phyloP scores from a whole-genome alignment of 2,888 invertebrate genomes.

The Nasonovia ribisnigri region DNA sequence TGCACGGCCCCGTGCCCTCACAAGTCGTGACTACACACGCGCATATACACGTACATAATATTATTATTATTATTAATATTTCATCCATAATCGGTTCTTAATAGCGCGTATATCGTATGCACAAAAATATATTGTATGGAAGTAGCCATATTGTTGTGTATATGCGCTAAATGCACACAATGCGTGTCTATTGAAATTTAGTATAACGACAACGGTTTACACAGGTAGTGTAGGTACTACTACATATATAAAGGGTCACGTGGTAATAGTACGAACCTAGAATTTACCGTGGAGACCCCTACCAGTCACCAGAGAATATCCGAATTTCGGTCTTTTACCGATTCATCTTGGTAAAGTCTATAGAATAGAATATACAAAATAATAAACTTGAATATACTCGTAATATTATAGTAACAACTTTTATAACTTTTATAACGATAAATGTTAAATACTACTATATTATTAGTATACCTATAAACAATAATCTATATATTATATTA shows the following conservation, averaged over 20 bases:
- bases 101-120: not conserved
- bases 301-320: not conserved
- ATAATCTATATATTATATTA: too few relatives aligned
- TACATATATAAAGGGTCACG: not conserved
- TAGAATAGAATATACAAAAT: not conserved
- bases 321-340: not conserved
- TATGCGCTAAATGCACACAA: not conserved
- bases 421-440: not conserved
- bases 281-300: too few relatives aligned
- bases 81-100: not conserved
- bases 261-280: not conserved
- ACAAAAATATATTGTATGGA: not conserved
- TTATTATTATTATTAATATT: conserved; percentile 7
- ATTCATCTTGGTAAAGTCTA: not conserved
- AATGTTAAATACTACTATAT: too few relatives aligned
- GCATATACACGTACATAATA: not conserved
- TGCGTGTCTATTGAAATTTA: not conserved
- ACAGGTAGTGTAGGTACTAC: not conserved
- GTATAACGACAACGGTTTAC: not conserved
- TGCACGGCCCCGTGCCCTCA: not conserved
- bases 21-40: not conserved
- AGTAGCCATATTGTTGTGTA: not conserved
- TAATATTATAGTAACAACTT: not conserved
- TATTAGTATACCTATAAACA: too few relatives aligned
- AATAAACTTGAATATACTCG: not conserved